Evolutionary conservation across 2,888 invertebrate species (phyloP), one percentile per base, ranked within the genome.

Genomic region (Muscina levida): DNA sequence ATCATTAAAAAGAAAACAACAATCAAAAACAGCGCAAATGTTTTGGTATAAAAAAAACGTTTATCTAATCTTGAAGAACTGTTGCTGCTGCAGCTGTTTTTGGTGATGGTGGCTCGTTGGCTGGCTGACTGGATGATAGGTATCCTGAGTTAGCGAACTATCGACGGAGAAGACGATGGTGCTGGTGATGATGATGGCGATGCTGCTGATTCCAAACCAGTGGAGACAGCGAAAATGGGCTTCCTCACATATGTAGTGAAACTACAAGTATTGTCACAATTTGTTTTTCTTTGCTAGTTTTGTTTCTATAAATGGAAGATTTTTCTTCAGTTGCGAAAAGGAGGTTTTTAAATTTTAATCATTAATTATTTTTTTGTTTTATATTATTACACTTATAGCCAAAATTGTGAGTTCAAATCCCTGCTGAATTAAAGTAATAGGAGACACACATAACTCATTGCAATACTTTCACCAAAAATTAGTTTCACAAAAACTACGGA

Each of bases 101-200:
- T 31, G 31, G 37, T 42, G 42, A 39, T 62, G 62, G 39, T 62
- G 37, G 42, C n/a, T n/a, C n/a, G 62, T 62, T 62, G 15, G 62
- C 17, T 39, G 59, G 26, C 37, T 48, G 44, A 44, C 17, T 46
- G 15, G 17, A 46, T 46, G 46, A 46, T 46, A 17, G 51, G 51
- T 51, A 48, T 51, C 22, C 22, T 19, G 15, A 19, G 2, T 17
- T 19, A 17, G 19, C 6, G 17, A 11, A 22, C 19, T 51, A 19
- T 11, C 51, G 22, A 11, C 51, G 17, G 8, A 19, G 22, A 31
- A 31, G 10, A 3, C 2, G 22, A 19, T n/a, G n/a, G n/a, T n/a
- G n/a, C n/a, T n/a, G n/a, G 3, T 46, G 46, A 46, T 46, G 46
- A 46, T 17, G 4, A 15, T 46, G 46, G 46, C 10, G 48, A 48